Conservation (phyloP, 2,113 vertebrate genomes). For the Nothobranchius furzeri region DNA sequence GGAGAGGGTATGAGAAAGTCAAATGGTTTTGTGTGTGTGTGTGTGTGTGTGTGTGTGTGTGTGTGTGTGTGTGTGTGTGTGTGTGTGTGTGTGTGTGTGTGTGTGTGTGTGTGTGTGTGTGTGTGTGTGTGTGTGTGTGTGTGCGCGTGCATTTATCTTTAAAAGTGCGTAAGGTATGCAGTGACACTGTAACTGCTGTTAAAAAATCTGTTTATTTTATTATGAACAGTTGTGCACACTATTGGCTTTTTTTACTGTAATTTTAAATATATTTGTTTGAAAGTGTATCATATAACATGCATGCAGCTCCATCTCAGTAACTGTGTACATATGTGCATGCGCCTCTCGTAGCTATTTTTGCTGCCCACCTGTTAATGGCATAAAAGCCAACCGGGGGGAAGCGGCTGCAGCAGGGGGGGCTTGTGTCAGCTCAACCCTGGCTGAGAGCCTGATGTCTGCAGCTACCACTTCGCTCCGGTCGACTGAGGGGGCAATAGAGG, state of each 20-base stretch:
- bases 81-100: too few relatives aligned
- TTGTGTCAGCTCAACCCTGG: slow-evolving; percentile 45
- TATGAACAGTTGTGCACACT: slow-evolving; percentile 18
- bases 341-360: slow-evolving; percentile 74
- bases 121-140: too few relatives aligned
- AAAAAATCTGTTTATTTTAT: slow-evolving; percentile 53
- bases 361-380: slow-evolving; percentile 81
- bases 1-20: slow-evolving; percentile 26
- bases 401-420: slow-evolving; percentile 19
- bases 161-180: background rate
- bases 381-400: slow-evolving; percentile 62
- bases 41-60: too few relatives aligned
- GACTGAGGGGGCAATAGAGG: slow-evolving; percentile 57
- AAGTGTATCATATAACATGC: slow-evolving; percentile 15
- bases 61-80: too few relatives aligned
- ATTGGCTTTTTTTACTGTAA: background rate
- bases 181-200: slow-evolving; percentile 30
- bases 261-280: slow-evolving; percentile 35
- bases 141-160: background rate
- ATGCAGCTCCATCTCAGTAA: slow-evolving; percentile 2
- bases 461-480: slow-evolving; percentile 17
- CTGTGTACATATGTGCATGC: slow-evolving; percentile 21
- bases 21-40: too few relatives aligned
- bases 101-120: too few relatives aligned
- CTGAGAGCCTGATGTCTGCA: slow-evolving; percentile 33